Percentiles rank a stretch among this genome's conserved stretches.
These are phyloP conservation scores for Gila robusta DNA, from an alignment of 2,797 vertebrate genomes.

Conservation along the genomic window DNA sequence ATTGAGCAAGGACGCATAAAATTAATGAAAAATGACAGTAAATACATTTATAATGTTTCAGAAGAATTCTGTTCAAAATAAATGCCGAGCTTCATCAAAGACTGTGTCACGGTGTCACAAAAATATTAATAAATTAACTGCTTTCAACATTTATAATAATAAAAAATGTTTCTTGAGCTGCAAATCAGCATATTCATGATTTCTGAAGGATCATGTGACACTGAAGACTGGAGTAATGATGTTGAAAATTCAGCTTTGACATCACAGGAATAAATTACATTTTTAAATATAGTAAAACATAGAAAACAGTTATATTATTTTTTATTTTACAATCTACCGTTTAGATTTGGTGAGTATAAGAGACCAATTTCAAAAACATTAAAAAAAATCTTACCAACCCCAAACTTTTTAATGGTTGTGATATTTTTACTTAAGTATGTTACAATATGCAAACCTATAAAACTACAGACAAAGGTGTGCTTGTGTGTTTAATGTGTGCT, in stretches of 20 bases:
- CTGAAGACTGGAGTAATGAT: not conserved
- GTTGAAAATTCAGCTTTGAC: not conserved
- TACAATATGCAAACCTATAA: not conserved
- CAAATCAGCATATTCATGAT: not conserved
- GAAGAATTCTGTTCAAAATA: not conserved
- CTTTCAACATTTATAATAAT: not conserved
- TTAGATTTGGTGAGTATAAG: not conserved
- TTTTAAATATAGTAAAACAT: not conserved
- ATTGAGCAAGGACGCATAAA: not conserved
- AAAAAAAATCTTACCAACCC: no score
- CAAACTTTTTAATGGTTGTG: not conserved
- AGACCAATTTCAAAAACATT: not conserved
- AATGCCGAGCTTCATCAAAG: not conserved
- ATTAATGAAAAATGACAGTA: not conserved
- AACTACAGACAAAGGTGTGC: slow-evolving; percentile 4
- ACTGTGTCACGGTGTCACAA: no score
- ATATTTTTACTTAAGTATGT: not conserved
- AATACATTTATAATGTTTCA: not conserved
- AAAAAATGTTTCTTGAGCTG: not conserved
- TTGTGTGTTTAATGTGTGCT: slow-evolving; percentile 8
- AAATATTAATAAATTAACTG: not conserved
- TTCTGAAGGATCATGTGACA: not conserved
- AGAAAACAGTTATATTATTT: not conserved
- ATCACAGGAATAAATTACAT: not conserved
- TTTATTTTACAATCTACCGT: not conserved